phyloP scores from a whole-genome alignment of 2,888 invertebrate species.

The Cryptus viduatorius region DNA sequence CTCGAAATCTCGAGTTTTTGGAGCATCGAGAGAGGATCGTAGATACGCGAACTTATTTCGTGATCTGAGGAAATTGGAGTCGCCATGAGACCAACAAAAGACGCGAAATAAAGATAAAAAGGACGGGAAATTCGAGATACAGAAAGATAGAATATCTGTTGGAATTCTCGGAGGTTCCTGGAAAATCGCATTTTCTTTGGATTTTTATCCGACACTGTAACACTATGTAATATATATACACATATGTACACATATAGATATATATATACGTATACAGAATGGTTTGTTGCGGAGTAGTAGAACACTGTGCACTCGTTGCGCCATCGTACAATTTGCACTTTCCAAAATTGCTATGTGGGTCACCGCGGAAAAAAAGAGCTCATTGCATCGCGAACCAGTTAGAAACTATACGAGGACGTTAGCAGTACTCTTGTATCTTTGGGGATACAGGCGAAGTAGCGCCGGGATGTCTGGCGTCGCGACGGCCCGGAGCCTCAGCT shows the following conservation, averaged over 20 bases:
- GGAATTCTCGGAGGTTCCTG: not conserved
- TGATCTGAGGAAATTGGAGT: not conserved
- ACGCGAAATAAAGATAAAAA: not conserved
- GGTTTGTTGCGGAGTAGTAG: not conserved
- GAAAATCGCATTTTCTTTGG: not conserved
- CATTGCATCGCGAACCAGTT: conserved; percentile 64
- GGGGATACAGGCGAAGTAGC: not conserved
- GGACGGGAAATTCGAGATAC: not conserved
- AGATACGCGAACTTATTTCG: not conserved
- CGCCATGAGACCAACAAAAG: not conserved
- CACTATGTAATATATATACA: no score
- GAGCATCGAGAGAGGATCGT: not conserved
- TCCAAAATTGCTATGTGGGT: conserved; percentile 73
- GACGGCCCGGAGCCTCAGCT: conserved; percentile 12
- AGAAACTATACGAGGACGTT: conserved; percentile 24
- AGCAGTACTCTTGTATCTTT: not conserved
- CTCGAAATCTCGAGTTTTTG: not conserved
- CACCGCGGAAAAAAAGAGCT: conserved; percentile 74
- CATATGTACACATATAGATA: no score
- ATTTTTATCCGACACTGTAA: not conserved
- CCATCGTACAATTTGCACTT: conserved; percentile 24
- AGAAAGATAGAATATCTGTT: not conserved
- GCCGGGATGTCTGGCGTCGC: conserved; percentile 35
- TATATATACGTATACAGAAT: not conserved
- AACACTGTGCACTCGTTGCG: not conserved